Percentiles rank a stretch among this genome's conserved stretches.
These are phyloP conservation scores for Xyliphius kryptos DNA, from an alignment of 2,113 vertebrate genomes.

Conservation along the genomic window DNA sequence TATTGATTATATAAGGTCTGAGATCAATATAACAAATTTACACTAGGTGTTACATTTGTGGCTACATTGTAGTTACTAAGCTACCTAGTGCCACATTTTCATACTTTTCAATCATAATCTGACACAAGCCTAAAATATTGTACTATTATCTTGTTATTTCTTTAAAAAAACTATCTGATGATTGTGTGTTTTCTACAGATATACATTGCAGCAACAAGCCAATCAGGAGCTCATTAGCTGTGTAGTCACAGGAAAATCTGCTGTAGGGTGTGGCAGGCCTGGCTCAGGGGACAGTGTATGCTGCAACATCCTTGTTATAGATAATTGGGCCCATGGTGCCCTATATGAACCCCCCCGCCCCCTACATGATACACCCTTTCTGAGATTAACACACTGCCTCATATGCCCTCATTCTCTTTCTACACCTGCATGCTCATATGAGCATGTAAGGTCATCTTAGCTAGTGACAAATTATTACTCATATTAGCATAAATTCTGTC, in stretches of 20 bases:
- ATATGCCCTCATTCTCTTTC: neutral
- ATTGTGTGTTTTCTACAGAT: slow-evolving; percentile 23
- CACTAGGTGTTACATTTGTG: no score
- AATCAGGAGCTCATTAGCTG: slow-evolving; percentile 68
- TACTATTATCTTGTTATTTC: no score
- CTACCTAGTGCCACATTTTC: no score
- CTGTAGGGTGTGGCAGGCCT: slow-evolving; percentile 56
- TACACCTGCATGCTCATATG: neutral
- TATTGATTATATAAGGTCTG: no score
- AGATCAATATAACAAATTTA: no score
- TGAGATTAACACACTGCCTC: slow-evolving; percentile 9
- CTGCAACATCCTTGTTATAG: slow-evolving; percentile 43
- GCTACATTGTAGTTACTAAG: no score
- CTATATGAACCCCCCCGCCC: slow-evolving; percentile 15
- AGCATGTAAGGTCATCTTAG: no score
- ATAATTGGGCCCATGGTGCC: slow-evolving; percentile 57
- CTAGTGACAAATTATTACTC: no score
- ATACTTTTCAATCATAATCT: no score
- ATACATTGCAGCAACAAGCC: slow-evolving; percentile 44
- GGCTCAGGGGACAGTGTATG: slow-evolving; percentile 48
- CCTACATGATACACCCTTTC: slow-evolving; percentile 6
- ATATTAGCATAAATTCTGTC: no score
- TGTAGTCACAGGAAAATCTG: slow-evolving; percentile 61
- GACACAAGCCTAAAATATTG: no score
- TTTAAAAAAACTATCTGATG: no score